Evolutionary conservation across 2,113 vertebrate genomes (phyloP).

Genomic region (Ochotona curzoniae): DNA sequence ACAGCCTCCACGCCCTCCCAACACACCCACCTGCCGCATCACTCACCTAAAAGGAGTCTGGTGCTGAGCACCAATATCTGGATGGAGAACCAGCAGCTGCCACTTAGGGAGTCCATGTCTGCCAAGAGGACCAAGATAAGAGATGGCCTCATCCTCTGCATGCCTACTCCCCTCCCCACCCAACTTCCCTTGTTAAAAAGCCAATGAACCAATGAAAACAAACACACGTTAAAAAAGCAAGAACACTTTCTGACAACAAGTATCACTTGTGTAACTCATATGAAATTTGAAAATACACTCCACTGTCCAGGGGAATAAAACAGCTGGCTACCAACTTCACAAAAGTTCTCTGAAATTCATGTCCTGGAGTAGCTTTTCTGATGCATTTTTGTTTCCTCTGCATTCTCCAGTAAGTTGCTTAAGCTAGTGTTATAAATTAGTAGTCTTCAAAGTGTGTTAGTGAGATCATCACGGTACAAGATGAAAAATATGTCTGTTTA

Average conservation of each 20-base stretch:
- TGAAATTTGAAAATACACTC: not conserved
- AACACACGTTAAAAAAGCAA: not conserved
- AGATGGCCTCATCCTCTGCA: not conserved
- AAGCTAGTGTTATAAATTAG: not conserved
- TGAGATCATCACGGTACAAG: not conserved
- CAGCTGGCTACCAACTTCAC: not conserved
- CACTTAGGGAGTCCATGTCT: not conserved
- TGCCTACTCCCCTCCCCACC: not conserved
- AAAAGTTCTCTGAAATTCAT: not conserved
- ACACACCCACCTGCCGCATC: not conserved
- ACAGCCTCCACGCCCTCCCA: not conserved
- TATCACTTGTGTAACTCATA: not conserved
- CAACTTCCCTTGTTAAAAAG: too few species aligned
- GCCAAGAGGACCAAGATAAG: rapidly evolving
- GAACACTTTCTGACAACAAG: not conserved
- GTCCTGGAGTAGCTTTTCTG: not conserved
- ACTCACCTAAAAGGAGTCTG: not conserved
- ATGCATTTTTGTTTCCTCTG: not conserved
- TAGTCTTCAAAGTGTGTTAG: not conserved
- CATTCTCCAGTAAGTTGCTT: not conserved
- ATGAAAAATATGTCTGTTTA: not conserved
- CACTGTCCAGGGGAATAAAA: not conserved
- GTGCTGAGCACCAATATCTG: not conserved
- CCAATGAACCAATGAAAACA: too few species aligned
- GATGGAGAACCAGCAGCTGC: rapidly evolving